These are phyloP conservation scores for Muscidifurax raptorellus DNA, from an alignment of 1,140 invertebrate genomes.

Conservation along the genomic window DNA sequence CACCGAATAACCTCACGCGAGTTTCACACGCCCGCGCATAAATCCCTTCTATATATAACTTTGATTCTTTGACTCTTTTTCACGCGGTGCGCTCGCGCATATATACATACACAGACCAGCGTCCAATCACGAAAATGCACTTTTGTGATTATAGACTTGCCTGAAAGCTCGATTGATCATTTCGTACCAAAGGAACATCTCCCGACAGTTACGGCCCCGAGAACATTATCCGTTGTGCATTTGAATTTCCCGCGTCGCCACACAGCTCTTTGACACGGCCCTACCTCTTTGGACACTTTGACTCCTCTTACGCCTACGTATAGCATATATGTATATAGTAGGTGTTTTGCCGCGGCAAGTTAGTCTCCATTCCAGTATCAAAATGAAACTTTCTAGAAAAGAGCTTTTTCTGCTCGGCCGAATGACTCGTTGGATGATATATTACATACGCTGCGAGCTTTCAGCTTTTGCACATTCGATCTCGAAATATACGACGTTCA, in stretches of 20 bases:
- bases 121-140: slow-evolving; percentile 20
- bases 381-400: not conserved
- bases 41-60: no score
- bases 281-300: not conserved
- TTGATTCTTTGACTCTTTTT: not conserved
- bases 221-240: not conserved
- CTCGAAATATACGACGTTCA: no score
- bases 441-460: no score
- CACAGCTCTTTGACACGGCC: not conserved
- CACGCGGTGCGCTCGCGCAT: no score
- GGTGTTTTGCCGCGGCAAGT: not conserved
- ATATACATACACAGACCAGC: not conserved
- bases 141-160: not conserved
- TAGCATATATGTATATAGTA: no score
- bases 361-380: not conserved
- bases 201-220: not conserved
- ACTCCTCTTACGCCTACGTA: no score
- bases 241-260: not conserved
- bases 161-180: not conserved
- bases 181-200: not conserved
- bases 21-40: no score
- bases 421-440: no score
- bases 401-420: no score
- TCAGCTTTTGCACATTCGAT: no score
- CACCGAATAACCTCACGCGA: no score